phyloP scores from a whole-genome alignment of 2,888 invertebrate genomes.

The Mythimna vitellina region DNA sequence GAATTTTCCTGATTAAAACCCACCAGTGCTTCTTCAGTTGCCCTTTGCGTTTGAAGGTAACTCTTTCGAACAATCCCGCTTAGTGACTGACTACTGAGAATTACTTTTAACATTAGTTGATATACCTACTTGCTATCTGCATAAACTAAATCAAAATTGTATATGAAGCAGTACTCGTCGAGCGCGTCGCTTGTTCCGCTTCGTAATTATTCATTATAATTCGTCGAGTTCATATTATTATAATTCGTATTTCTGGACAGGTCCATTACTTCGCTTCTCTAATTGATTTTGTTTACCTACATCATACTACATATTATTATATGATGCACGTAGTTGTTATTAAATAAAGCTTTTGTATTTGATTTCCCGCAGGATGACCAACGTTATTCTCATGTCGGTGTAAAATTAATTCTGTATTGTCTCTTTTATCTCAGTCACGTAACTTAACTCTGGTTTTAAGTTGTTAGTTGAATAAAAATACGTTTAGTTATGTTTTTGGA shows the following conservation, averaged over 20 bases:
- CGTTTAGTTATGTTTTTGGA: slow-evolving; percentile 31
- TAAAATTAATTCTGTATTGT: slow-evolving; percentile 26
- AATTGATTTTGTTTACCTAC: slow-evolving; percentile 36
- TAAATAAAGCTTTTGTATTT: slow-evolving; percentile 13
- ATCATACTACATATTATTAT: background rate
- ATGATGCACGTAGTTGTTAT: background rate
- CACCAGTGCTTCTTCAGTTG: too few relatives aligned
- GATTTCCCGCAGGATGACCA: slow-evolving; percentile 22
- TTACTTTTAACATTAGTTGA: background rate
- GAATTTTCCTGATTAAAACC: too few relatives aligned
- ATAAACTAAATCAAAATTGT: slow-evolving; percentile 2
- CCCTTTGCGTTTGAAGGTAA: too few relatives aligned
- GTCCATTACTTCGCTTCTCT: slow-evolving; percentile 37
- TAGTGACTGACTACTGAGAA: background rate
- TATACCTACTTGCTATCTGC: background rate
- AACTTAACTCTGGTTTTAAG: slow-evolving; percentile 28
- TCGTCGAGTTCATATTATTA: slow-evolving; percentile 29
- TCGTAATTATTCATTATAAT: slow-evolving; percentile 35
- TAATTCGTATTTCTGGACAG: slow-evolving; percentile 32
- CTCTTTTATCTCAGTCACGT: slow-evolving; percentile 38
- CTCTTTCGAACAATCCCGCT: too few relatives aligned
- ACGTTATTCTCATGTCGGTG: slow-evolving; percentile 5
- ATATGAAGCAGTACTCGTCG: background rate
- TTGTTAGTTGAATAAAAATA: slow-evolving; percentile 26
- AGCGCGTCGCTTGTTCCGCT: slow-evolving; percentile 39